phyloP scores from a whole-genome alignment of 2,113 vertebrate species.

The Ailurus styani region DNA sequence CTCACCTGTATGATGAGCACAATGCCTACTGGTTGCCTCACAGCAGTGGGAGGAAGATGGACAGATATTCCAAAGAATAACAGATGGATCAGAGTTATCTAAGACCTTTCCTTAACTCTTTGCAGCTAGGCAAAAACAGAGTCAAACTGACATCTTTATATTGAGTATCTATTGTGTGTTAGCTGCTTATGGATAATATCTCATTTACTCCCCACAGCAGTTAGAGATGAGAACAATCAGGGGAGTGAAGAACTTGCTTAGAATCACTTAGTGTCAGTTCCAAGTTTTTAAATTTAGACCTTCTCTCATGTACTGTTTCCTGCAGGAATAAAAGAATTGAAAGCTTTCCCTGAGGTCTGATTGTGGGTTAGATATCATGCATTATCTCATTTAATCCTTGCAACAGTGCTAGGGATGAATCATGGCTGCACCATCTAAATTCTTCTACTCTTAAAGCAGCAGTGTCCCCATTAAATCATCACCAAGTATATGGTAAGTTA shows the following conservation, averaged over 20 bases:
- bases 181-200: too few relatives aligned
- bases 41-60: not conserved
- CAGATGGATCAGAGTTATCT: not conserved
- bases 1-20: not conserved
- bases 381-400: not conserved
- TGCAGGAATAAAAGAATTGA: not conserved
- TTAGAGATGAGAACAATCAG: not conserved
- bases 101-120: not conserved
- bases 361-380: not conserved
- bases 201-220: not conserved
- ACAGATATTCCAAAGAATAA: not conserved
- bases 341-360: not conserved
- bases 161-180: not conserved
- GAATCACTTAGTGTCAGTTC: not conserved
- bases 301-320: not conserved
- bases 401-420: not conserved
- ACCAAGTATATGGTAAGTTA: not conserved
- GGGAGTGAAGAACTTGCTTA: not conserved
- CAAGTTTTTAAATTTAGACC: not conserved
- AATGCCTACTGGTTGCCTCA: not conserved
- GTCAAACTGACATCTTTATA: not conserved
- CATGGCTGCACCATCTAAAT: not conserved
- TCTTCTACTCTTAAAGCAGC: not conserved
- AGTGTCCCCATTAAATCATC: not conserved
- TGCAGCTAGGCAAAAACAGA: not conserved